A percentile compares a stretch with the other conserved stretches of the same genome.
phyloP scores from a whole-genome alignment of 2,113 vertebrate species.

The Abramis brama region DNA sequence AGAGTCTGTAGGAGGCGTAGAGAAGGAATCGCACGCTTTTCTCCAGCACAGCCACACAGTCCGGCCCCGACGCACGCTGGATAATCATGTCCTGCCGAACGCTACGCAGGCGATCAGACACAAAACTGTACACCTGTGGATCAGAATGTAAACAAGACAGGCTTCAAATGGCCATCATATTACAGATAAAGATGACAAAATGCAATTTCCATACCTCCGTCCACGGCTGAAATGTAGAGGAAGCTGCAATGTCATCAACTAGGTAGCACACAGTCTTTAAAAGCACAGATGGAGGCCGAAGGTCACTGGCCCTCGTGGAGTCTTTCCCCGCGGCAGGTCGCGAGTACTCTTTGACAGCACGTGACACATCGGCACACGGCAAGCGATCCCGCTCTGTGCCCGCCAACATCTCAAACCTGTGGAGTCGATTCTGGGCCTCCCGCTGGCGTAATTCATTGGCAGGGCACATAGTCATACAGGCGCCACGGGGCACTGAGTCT shows the following conservation, averaged over 20 bases:
- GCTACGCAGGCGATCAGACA: slow-evolving; percentile 83
- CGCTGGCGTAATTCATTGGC: slow-evolving; percentile 73
- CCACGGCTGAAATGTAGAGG: slow-evolving; percentile 67
- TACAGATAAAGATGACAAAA: background rate
- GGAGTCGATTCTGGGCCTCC: slow-evolving; percentile 77
- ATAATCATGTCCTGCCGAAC: slow-evolving; percentile 86
- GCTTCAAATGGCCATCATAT: background rate
- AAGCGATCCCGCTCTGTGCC: slow-evolving; percentile 63
- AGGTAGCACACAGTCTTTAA: slow-evolving; percentile 81
- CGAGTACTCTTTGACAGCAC: slow-evolving; percentile 82
- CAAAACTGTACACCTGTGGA: slow-evolving; percentile 79
- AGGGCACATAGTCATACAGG: slow-evolving; percentile 84
- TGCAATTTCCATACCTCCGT: slow-evolving; percentile 67
- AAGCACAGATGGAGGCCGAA: slow-evolving; percentile 81
- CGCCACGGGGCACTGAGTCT: slow-evolving; percentile 63
- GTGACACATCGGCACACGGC: slow-evolving; percentile 73
- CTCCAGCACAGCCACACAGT: slow-evolving; percentile 79
- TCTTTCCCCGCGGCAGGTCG: slow-evolving; percentile 87
- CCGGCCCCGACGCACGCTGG: slow-evolving; percentile 73
- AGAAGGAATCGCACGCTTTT: slow-evolving; percentile 79
- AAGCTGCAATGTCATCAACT: slow-evolving; percentile 74
- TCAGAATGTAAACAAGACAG: background rate
- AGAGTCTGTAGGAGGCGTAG: slow-evolving; percentile 78
- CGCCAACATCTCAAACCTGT: slow-evolving; percentile 79
- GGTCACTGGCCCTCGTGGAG: slow-evolving; percentile 70